Evolutionary conservation across 2,113 vertebrate genomes (phyloP), one percentile per base, ranked within the genome.

Genomic region (Chascanopsetta lugubris): DNA sequence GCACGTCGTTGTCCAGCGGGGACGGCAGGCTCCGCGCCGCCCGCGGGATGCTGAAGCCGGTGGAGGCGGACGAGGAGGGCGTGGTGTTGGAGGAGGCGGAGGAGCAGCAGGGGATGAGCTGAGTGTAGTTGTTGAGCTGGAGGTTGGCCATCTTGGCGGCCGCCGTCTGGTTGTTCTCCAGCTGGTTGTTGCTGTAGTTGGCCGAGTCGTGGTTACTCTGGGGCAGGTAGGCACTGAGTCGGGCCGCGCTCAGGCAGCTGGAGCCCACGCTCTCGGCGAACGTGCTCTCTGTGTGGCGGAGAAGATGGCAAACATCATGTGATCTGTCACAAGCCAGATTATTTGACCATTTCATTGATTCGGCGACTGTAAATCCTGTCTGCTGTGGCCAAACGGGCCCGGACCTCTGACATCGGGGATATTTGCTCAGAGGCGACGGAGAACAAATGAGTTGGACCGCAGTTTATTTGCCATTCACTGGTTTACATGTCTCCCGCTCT

Each of bases 111-210:
- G 95, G 95, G 85, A 94, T 94, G 68, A 94, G 90, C 80, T 94
- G 94, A 68, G 93, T 83, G 90, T 36, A 94, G 92, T 3, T 92
- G 71, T 90, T 91, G 10, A 98, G 92, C 72, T 96, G 95, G 40
- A 98, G 90, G 80, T 81, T 95, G 55, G 96, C 95, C 47, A 98
- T 94, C 90, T 99, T 98, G 85, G 96, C 95, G 50, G 95, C 91
- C 0, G 89, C 96, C 21, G 95, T 96, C 85, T 97, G 96, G 91
- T 94, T 96, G 88, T 94, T 97, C 90, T 99, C 97, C 45, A 98
- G 94, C 87, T 98, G 95, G 18, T 99, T 97, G 92, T 99, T 99
- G 91, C 92, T 97, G 92, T 96, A 96, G 89, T 99, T 99, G 89
- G 96, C 97, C 0, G 96, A 96, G 89, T 99, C 97, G 2, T 97